A percentile compares a stretch with the other conserved stretches of the same genome.
Conservation (phyloP, 2,888 invertebrate species). For the Ceratothoa steindachneri region DNA sequence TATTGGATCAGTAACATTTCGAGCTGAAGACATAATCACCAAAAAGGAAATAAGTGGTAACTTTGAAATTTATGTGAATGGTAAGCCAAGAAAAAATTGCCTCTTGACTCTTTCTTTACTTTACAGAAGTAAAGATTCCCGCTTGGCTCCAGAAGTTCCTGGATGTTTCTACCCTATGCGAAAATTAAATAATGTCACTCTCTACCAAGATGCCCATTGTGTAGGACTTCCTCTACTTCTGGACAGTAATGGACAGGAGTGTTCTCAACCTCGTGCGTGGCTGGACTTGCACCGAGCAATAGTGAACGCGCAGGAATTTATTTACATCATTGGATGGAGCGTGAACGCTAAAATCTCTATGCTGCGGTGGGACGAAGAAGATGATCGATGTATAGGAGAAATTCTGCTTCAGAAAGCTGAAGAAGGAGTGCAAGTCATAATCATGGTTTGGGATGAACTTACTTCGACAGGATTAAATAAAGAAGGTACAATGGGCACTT, state of each 20-base stretch:
- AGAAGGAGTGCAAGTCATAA: slow-evolving; percentile 16
- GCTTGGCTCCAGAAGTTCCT: background rate
- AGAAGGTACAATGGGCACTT: slow-evolving; percentile 21
- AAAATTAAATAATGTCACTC: slow-evolving; percentile 1
- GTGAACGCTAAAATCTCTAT: slow-evolving; percentile 13
- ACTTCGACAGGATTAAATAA: slow-evolving; percentile 19
- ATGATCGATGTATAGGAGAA: slow-evolving; percentile 14
- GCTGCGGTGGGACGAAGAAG: slow-evolving; percentile 17
- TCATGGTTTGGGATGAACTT: slow-evolving; percentile 22
- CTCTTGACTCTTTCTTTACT: background rate
- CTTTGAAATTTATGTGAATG: slow-evolving; percentile 6
- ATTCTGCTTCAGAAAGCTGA: slow-evolving; percentile 12
- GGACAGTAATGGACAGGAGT: background rate
- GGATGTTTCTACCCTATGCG: slow-evolving; percentile 14
- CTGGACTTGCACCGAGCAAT: slow-evolving; percentile 9
- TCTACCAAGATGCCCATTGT: slow-evolving; percentile 28
- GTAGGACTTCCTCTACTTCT: background rate
- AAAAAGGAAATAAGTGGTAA: background rate
- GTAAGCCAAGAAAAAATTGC: slow-evolving; percentile 6
- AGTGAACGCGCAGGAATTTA: slow-evolving; percentile 16
- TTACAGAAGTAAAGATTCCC: slow-evolving; percentile 3
- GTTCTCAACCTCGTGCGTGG: slow-evolving; percentile 14
- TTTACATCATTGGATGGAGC: slow-evolving; percentile 23
- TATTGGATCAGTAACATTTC: slow-evolving; percentile 13
- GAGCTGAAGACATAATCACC: background rate